phyloP scores from a whole-genome alignment of 2,797 vertebrate genomes.

The Rhinophrynus dorsalis region DNA sequence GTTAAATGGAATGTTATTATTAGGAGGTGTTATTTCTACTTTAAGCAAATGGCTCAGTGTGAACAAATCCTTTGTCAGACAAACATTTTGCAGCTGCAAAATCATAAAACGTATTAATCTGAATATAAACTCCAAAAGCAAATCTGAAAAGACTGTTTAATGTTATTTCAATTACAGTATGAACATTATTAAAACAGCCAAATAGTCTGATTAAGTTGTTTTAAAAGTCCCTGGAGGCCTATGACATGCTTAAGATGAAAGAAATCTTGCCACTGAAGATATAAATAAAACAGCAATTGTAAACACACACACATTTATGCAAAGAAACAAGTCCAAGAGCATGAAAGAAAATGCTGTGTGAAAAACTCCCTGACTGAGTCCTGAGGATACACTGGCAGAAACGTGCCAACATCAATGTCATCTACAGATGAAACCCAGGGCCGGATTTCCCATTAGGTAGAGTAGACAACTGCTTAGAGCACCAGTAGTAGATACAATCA shows the following conservation, averaged over 20 bases:
- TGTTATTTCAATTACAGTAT: conserved; percentile 21
- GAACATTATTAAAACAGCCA: conserved; percentile 48
- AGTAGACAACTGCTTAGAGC: no score
- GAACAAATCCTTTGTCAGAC: not conserved
- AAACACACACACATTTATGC: conserved; percentile 24
- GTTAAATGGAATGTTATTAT: no score
- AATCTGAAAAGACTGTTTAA: conserved; percentile 31
- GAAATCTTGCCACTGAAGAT: conserved; percentile 60
- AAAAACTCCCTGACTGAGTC: no score
- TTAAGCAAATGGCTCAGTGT: not conserved
- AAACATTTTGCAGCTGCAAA: not conserved
- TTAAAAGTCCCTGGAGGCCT: conserved; percentile 64
- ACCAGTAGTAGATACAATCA: no score
- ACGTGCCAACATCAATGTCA: no score
- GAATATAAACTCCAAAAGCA: not conserved
- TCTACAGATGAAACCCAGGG: no score
- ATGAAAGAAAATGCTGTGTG: not conserved
- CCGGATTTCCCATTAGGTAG: no score
- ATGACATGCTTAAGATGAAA: conserved; percentile 60
- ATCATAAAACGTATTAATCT: conserved; percentile 20
- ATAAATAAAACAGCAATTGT: conserved; percentile 53
- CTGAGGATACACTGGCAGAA: no score
- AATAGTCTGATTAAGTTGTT: conserved; percentile 65
- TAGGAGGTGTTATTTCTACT: no score
- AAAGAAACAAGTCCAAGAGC: conserved; percentile 37